Percentiles rank a stretch among this genome's conserved stretches.
Evolutionary conservation across 1,140 invertebrate genomes (phyloP).

Genomic region (Eufriesea mexicana): DNA sequence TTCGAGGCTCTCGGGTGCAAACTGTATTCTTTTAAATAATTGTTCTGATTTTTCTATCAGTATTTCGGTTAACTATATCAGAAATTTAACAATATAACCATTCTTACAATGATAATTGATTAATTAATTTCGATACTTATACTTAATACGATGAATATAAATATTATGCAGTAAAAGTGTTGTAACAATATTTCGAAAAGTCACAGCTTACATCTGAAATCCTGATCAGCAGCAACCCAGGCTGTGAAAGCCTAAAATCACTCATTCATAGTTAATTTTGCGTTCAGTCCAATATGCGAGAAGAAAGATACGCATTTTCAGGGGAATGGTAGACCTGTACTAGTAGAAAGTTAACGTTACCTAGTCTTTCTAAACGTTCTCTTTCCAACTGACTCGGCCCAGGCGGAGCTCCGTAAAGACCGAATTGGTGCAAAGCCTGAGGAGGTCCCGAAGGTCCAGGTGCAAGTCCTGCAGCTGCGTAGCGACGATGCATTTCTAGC

Average conservation of each 20-base stretch:
- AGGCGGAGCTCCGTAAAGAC: slow-evolving; percentile 83
- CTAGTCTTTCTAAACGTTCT: slow-evolving; percentile 91
- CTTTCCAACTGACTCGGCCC: slow-evolving; percentile 92
- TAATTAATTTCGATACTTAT: not conserved
- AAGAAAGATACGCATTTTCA: slow-evolving; percentile 42
- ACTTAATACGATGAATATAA: not conserved
- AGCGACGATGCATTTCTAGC: slow-evolving; percentile 93
- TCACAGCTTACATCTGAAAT: slow-evolving; percentile 14
- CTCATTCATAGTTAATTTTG: slow-evolving; percentile 32
- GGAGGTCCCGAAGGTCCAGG: slow-evolving; percentile 79
- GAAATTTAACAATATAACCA: not conserved
- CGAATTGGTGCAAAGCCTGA: slow-evolving; percentile 85
- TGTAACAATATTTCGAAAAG: not conserved
- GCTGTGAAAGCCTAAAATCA: slow-evolving; percentile 23
- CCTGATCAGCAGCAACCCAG: slow-evolving; percentile 2
- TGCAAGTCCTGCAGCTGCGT: slow-evolving; percentile 75
- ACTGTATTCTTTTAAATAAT: not conserved
- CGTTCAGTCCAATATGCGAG: slow-evolving; percentile 36
- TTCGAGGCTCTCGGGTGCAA: not conserved
- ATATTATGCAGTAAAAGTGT: not conserved
- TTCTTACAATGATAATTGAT: not conserved
- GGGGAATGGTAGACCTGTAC: not conserved
- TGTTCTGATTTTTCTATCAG: not conserved
- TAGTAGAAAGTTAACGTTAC: slow-evolving; percentile 80
- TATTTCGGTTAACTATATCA: not conserved